Conservation (phyloP, 2,797 vertebrate genomes). For the Sitta carolinensis region DNA sequence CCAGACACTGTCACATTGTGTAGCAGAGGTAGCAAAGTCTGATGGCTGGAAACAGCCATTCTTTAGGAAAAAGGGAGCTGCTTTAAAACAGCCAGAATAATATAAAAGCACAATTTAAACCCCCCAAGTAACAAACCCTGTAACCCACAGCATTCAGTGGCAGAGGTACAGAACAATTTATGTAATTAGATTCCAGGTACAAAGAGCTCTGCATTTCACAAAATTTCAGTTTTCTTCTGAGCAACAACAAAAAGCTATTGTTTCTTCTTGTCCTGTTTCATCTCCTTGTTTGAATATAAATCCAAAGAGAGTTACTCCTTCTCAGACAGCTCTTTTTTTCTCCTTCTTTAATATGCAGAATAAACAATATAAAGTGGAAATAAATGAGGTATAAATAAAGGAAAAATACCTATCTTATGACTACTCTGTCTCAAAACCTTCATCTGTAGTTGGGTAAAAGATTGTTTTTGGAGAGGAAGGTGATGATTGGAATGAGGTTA, state of each 20-base stretch:
- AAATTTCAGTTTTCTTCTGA: slow-evolving; percentile 3
- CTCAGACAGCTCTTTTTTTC: background rate
- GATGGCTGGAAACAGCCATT: background rate
- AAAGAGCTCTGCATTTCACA: background rate
- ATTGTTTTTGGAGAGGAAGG: background rate
- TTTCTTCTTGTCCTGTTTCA: background rate
- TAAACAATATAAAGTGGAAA: background rate
- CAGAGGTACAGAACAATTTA: background rate
- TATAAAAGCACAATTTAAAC: background rate
- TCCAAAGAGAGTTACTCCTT: background rate
- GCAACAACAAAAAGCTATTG: background rate
- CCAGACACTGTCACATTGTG: background rate
- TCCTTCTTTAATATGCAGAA: background rate
- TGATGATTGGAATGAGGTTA: background rate
- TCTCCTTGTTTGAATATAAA: background rate
- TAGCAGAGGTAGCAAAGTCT: background rate
- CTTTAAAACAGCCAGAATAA: background rate
- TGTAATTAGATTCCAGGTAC: background rate
- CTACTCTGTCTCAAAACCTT: background rate
- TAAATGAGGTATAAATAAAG: background rate
- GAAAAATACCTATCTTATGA: background rate
- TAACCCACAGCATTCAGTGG: background rate
- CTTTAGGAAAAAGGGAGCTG: background rate
- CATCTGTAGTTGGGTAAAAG: background rate
- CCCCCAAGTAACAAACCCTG: background rate